A percentile compares a stretch with the other conserved stretches of the same genome.
These are phyloP conservation scores for Pollenia amentaria DNA, from an alignment of 2,888 invertebrate genomes.

Conservation along the genomic window DNA sequence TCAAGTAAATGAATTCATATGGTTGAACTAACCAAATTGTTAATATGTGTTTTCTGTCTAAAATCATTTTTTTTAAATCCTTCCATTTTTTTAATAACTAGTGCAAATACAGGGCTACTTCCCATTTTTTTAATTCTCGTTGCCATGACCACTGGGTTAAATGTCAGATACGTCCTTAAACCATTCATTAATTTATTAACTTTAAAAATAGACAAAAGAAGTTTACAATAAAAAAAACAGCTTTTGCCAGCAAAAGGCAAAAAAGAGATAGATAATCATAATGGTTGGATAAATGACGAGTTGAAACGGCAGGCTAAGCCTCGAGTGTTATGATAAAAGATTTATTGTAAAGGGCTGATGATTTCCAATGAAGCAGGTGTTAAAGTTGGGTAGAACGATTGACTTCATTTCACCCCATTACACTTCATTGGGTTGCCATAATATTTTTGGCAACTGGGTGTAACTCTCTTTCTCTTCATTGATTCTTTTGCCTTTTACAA, in stretches of 20 bases:
- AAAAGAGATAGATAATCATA: conserved; percentile 11
- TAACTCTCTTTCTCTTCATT: conserved; percentile 8
- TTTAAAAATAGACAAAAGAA: conserved; percentile 24
- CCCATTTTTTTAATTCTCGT: neutral
- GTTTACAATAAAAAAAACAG: neutral
- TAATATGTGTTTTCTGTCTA: too few relatives aligned
- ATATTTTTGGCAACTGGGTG: neutral
- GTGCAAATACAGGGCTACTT: neutral
- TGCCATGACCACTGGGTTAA: conserved; percentile 17
- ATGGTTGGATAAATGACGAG: conserved; percentile 18
- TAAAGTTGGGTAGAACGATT: neutral
- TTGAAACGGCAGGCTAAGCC: conserved; percentile 11
- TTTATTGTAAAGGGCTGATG: conserved; percentile 15
- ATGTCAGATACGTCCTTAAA: neutral
- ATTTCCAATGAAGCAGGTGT: neutral
- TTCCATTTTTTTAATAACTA: neutral
- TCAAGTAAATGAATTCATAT: too few relatives aligned
- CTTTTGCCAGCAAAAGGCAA: neutral
- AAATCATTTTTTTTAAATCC: neutral
- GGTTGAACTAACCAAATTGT: too few relatives aligned
- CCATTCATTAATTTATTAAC: neutral
- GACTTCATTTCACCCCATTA: conserved; percentile 32
- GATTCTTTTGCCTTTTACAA: neutral
- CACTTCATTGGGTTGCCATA: conserved; percentile 57
- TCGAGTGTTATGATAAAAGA: conserved; percentile 37